Evolutionary conservation across 2,113 vertebrate species (phyloP).

Genomic region (Menura novaehollandiae): DNA sequence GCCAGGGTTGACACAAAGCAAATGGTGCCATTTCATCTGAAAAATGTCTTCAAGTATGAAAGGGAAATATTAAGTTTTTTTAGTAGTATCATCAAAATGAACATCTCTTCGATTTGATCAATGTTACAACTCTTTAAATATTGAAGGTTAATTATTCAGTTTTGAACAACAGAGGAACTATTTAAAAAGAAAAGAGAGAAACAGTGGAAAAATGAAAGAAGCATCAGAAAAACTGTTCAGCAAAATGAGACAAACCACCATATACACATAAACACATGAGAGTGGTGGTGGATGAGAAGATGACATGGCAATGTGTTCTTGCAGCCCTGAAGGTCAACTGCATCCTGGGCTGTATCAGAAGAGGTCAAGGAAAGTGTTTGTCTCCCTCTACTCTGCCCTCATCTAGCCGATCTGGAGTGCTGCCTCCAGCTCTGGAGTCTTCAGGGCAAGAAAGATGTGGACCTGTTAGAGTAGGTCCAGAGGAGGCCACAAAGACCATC

Average conservation of each 20-base stretch:
- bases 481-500: neutral
- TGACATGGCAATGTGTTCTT: neutral
- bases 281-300: neutral
- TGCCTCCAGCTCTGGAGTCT: neutral
- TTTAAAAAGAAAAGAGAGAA: neutral
- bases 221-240: neutral
- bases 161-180: neutral
- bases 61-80: neutral
- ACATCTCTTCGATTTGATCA: neutral
- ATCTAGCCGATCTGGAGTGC: neutral
- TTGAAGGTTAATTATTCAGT: neutral
- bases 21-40: neutral
- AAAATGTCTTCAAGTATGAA: neutral
- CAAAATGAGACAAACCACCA: neutral
- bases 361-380: neutral
- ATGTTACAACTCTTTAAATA: neutral
- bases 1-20: neutral
- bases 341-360: neutral
- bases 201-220: neutral
- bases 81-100: neutral
- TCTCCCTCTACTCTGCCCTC: neutral
- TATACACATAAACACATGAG: neutral
- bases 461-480: neutral
- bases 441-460: neutral
- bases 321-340: accelerated